A percentile compares a stretch with the other conserved stretches of the same genome.
phyloP scores from a whole-genome alignment of 2,888 invertebrate species.

The Entomobrya multifasciata region DNA sequence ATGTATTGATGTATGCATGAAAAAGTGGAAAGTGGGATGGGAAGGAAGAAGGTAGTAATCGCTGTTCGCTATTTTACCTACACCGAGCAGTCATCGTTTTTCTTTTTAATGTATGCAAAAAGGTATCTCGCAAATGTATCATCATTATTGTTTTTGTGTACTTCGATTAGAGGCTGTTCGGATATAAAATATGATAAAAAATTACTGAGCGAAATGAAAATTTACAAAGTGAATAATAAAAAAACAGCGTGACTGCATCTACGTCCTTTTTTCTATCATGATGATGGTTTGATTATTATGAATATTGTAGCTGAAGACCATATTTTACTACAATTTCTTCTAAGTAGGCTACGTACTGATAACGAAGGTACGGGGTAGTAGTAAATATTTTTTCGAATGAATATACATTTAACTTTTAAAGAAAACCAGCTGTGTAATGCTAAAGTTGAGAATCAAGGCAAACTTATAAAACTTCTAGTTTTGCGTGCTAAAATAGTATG shows the following conservation, averaged over 20 bases:
- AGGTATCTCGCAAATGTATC: constrained; percentile 56
- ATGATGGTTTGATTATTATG: neutral
- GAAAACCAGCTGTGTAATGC: constrained; percentile 27
- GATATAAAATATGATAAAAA: constrained; percentile 38
- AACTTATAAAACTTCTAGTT: constrained; percentile 6
- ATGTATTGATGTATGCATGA: constrained; percentile 31
- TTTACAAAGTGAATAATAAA: constrained; percentile 28
- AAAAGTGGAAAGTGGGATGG: constrained; percentile 43
- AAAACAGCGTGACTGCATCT: constrained; percentile 6
- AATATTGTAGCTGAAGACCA: constrained; percentile 8
- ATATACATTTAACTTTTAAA: constrained; percentile 13
- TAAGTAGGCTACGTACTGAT: constrained; percentile 9
- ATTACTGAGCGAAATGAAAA: constrained; percentile 36
- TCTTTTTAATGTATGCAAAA: constrained; percentile 60
- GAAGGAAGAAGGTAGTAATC: constrained; percentile 60
- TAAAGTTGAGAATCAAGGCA: too few species aligned
- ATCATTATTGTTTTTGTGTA: constrained; percentile 60
- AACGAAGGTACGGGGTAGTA: neutral
- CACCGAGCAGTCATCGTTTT: constrained; percentile 23
- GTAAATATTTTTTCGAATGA: constrained; percentile 11
- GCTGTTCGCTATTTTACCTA: constrained; percentile 38
- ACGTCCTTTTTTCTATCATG: constrained; percentile 23
- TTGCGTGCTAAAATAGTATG: neutral
- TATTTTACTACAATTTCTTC: constrained; percentile 13
- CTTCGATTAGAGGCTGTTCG: constrained; percentile 59